Evolutionary conservation across 1,140 invertebrate genomes (phyloP), one percentile per base, ranked within the genome.

Genomic region (Drosophila oshimai): DNA sequence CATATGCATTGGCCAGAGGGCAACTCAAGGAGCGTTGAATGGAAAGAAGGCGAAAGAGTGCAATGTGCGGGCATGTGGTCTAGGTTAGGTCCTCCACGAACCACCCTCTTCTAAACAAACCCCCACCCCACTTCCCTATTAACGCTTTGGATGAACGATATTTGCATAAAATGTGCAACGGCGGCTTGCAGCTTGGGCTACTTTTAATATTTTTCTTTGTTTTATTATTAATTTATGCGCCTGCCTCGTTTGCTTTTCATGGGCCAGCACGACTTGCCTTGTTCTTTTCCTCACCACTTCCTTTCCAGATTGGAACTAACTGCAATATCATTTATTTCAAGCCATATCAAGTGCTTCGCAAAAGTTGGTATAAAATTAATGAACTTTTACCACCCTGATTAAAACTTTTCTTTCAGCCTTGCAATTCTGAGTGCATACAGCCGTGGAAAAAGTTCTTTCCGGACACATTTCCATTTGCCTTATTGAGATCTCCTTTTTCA

Each of bases 121-220:
- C 20, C 42, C 67, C n/a, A n/a, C n/a, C 33, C n/a, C 31, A 29
- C 57, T 70, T 44, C 26, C 41, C 28, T 65, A 80, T 70, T 70
- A 78, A 74, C 54, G 70, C 76, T 73, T 68, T 34, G 68, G 54
- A 62, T 45, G 22, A 18, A 39, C 44, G 36, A 33, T 47, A 80
- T 84, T 80, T 84, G 75, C 80, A 84, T 84, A 74, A 84, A 79
- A 72, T 84, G 70, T 75, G 80, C 80, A 65, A 53, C 57, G 64
- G 34, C 44, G 71, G 64, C 51, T 53, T 24, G 41, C 41, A 26
- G 41, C 69, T 41, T 17, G 12, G 41, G 26, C 49, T 28, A 36
- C 17, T 60, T 42, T 67, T 49, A 37, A 13, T 20, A 10, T 26
- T 54, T 31, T 69, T 65, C 37, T 49, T 60, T 58, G 12, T 75